Conservation (phyloP, 2,797 vertebrate species). For the Knipowitschia caucasica region DNA sequence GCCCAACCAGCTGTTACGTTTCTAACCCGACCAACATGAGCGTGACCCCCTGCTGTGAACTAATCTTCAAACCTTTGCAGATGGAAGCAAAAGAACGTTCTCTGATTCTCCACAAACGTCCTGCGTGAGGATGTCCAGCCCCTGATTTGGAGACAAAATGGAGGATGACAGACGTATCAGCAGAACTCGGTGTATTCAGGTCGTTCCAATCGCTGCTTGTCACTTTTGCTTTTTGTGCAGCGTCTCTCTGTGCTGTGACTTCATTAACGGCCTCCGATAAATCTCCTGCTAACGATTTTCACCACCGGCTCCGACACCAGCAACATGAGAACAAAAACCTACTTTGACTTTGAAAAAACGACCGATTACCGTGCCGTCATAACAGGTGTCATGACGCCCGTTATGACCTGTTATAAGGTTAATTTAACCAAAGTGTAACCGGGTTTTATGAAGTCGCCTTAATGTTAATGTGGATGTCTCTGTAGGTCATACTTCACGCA, state of each 20-base stretch:
- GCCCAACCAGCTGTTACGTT: too few species aligned
- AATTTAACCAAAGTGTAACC: too few species aligned
- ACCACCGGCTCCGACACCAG: slow-evolving; percentile 31
- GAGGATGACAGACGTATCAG: slow-evolving; percentile 19
- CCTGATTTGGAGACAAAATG: slow-evolving; percentile 7
- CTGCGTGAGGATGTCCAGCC: background rate
- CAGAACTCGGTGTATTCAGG: slow-evolving; percentile 32
- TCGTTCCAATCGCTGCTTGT: slow-evolving; percentile 20
- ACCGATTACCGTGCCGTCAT: too few species aligned
- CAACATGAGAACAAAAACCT: background rate
- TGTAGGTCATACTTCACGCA: too few species aligned
- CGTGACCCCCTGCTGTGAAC: too few species aligned
- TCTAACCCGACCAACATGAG: too few species aligned
- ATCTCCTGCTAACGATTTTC: slow-evolving; percentile 37
- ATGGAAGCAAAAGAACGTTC: too few species aligned
- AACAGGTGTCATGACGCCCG: too few species aligned
- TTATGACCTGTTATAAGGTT: too few species aligned
- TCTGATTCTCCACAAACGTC: background rate
- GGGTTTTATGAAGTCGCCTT: too few species aligned
- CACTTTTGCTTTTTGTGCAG: slow-evolving; percentile 27
- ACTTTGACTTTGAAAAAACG: background rate
- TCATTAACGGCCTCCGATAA: slow-evolving; percentile 49
- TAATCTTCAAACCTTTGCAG: too few species aligned
- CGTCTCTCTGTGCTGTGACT: slow-evolving; percentile 31
- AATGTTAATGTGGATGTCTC: too few species aligned